phyloP scores from a whole-genome alignment of 1,140 invertebrate genomes.

The Drosophila carrolli region DNA sequence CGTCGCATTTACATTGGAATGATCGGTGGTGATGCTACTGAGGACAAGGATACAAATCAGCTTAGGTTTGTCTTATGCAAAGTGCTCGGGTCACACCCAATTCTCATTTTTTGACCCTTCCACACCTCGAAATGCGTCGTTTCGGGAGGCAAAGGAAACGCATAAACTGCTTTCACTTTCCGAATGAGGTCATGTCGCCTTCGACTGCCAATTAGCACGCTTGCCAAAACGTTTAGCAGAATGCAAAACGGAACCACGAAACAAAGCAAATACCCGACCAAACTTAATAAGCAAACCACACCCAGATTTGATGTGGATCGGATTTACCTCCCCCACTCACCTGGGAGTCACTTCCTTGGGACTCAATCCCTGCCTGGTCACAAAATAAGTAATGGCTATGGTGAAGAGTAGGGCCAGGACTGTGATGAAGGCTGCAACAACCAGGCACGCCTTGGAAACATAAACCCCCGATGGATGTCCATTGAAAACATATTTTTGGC shows the following conservation, averaged over 20 bases:
- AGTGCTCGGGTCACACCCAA: slow-evolving; percentile 40
- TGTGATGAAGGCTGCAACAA: slow-evolving; percentile 64
- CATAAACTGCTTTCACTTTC: slow-evolving; percentile 64
- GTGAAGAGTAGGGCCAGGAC: slow-evolving; percentile 69
- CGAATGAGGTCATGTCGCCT: slow-evolving; percentile 64
- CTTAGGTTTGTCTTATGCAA: slow-evolving; percentile 32
- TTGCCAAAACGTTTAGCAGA: slow-evolving; percentile 59
- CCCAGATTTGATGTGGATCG: slow-evolving; percentile 29
- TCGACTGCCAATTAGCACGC: slow-evolving; percentile 68
- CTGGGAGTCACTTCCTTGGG: slow-evolving; percentile 38
- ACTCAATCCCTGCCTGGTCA: slow-evolving; percentile 52
- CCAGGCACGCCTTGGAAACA: slow-evolving; percentile 69
- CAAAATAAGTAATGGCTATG: slow-evolving; percentile 75
- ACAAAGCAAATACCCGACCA: slow-evolving; percentile 44
- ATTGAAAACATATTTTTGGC: slow-evolving; percentile 84
- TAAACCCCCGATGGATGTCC: slow-evolving; percentile 77
- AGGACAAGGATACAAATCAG: slow-evolving; percentile 17
- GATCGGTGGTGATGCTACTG: slow-evolving; percentile 49
- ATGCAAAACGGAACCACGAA: slow-evolving; percentile 31
- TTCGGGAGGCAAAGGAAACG: slow-evolving; percentile 23
- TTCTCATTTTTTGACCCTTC: slow-evolving; percentile 49
- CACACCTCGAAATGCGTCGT: slow-evolving; percentile 61
- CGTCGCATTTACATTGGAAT: slow-evolving; percentile 41
- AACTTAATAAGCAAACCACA: slow-evolving; percentile 28
- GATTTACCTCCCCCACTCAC: slow-evolving; percentile 40